Evolutionary conservation across 2,888 invertebrate species (phyloP), one percentile per base, ranked within the genome.

Genomic region (Standfussiana lucernea): DNA sequence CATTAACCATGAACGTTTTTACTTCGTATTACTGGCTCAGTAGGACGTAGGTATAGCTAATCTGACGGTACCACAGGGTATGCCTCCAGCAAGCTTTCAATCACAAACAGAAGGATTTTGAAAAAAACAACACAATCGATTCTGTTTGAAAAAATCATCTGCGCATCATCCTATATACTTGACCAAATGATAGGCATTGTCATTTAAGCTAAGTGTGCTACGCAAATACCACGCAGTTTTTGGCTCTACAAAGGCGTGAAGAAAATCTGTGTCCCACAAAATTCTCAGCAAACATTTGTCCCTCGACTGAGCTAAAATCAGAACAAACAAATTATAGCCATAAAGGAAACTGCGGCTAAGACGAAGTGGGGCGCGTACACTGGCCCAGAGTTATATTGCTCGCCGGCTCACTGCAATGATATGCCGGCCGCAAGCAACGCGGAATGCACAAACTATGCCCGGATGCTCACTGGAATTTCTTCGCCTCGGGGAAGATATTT

Each of bases 381-480:
- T 74, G 64, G 67, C 65, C 79, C 74, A 75, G 83, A 72, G 79
- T 83, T 85, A 89, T 88, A 88, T 88, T 85, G 81, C 88, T 82
- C 71, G 75, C 77, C 62, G 71, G 71, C 77, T 78, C 80, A 84
- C 84, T 85, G 89, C 90, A 88, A 90, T 89, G 92, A 92, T 90
- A 90, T 89, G 92, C 91, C 89, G 90, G 88, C 91, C 91, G 89
- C 91, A 90, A 89, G 89, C 89, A 87, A 86, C 88, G 86, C 84
- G 92, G 93, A 91, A 93, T 93, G 90, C 90, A 90, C 90, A 86
- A 92, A 91, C 92, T 92, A 93, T 92, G 91, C 89, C 86, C 88
- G 90, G 92, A 91, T 90, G 91, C 88, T 90, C 84, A 66, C 66
- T 45, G 89, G 91, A 91, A 92, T 93, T 89, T 91, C 91, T 89